Conservation (phyloP, 2,797 vertebrate species). For the Lates japonicus region DNA sequence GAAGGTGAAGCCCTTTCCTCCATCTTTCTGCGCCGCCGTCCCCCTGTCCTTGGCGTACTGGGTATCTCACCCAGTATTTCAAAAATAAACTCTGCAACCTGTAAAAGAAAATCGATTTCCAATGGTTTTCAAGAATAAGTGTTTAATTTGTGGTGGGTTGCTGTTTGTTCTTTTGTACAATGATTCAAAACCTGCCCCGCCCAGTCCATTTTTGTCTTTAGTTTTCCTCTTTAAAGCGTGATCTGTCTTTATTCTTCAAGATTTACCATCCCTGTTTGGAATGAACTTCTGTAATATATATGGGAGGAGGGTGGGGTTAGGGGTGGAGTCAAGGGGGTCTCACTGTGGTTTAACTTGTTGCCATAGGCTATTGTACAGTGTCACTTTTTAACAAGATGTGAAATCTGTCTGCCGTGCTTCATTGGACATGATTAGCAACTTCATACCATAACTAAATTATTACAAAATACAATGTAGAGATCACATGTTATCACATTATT, state of each 20-base stretch:
- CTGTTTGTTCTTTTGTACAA: constrained; percentile 86
- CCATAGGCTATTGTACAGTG: constrained; percentile 85
- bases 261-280: constrained; percentile 79
- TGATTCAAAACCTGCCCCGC: constrained; percentile 75
- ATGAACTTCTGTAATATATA: constrained; percentile 80
- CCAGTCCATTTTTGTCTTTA: constrained; percentile 59
- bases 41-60: constrained; percentile 73
- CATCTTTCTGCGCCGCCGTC: constrained; percentile 50
- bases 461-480: constrained; percentile 59
- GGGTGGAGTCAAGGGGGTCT: constrained; percentile 55
- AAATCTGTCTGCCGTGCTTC: constrained; percentile 78
- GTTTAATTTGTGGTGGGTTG: constrained; percentile 90
- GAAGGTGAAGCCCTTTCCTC: constrained; percentile 86
- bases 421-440: constrained; percentile 72
- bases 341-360: constrained; percentile 80
- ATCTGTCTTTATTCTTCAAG: constrained; percentile 77
- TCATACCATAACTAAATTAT: constrained; percentile 71
- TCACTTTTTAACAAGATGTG: constrained; percentile 87
- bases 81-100: constrained; percentile 92
- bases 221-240: constrained; percentile 61
- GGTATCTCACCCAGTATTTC: constrained; percentile 77
- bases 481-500: constrained; percentile 65
- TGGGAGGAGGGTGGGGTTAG: constrained; percentile 42
- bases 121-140: constrained; percentile 89
- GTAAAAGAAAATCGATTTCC: constrained; percentile 88